Conservation (phyloP, 2,113 vertebrate species). For the Ailurus styani region DNA sequence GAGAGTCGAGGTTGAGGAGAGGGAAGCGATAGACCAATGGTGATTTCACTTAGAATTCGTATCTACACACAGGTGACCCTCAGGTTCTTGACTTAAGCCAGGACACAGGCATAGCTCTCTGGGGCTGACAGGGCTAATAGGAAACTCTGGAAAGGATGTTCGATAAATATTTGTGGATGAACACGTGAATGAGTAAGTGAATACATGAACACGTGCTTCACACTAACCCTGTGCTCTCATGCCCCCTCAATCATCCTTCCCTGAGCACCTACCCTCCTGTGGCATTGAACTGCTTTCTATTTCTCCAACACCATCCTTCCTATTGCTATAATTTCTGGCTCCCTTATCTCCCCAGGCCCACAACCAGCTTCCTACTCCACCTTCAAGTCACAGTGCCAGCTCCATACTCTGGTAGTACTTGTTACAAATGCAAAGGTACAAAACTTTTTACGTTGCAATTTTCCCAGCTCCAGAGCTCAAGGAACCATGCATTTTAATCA, state of each 20-base stretch:
- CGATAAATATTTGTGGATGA: background rate
- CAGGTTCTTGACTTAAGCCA: background rate
- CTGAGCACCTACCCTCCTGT: background rate
- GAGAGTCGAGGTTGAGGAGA: background rate
- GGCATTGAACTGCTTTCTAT: background rate
- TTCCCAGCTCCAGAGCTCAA: background rate
- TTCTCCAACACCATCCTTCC: background rate
- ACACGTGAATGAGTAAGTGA: background rate
- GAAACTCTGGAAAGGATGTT: background rate
- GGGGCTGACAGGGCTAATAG: background rate
- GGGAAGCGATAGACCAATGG: background rate
- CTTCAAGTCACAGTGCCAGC: background rate
- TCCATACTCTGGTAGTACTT: background rate
- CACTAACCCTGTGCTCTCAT: background rate
- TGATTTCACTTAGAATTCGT: background rate
- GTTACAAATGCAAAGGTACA: background rate
- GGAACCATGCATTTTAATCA: background rate
- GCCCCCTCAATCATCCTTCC: background rate
- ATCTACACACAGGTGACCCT: background rate
- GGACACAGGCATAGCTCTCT: background rate
- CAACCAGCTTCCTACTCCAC: background rate
- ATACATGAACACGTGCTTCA: background rate
- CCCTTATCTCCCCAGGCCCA: background rate
- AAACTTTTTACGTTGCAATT: background rate
- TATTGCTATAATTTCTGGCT: background rate